Base-by-base conservation (phyloP, 1,140 invertebrate species). In the Eueides isabella region DNA sequence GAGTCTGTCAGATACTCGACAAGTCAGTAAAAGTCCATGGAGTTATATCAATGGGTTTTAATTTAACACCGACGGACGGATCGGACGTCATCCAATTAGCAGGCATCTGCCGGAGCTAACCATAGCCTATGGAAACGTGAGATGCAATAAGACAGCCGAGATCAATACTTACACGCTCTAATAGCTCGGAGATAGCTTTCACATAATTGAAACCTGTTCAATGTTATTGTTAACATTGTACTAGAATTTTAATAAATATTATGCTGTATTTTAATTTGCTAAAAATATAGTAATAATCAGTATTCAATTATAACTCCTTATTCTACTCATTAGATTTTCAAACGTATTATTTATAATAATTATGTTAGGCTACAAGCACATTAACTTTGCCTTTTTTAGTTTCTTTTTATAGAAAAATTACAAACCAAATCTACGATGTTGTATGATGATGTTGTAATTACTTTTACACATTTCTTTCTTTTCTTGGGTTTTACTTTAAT, bases 61-160 rank as follows among this genome's bases (percentile, higher is more conserved):
- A 80, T 83, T 80, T 71, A 65, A 70, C 41, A 72, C 72, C 71
- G 55, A 72, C 63, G 65, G 77, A 76, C 68, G 67, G 66, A 72
- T 67, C 71, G 67, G 66, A 78, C 72, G 79, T 77, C 80, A 71
- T 80, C 78, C 78, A 83, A 85, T 85, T 83, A 85, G 73, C 64
- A 62, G n/a, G 44, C 11, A 55, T 55, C 23, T 55, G 48, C 14
- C 48, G n/a, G 41, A 35, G 64, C 55, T 16, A 66, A 23, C 23
- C 35, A n/a, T 62, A 29, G 61, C 29, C 61, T 61, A 61, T 35
- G 68, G 67, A 70, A 72, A 78, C 38, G 38, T 73, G 62, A 71
- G 67, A 41, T 35, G 31, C 30, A 62, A 29, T 48, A 65, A 74
- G 55, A 41, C 64, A 44, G 26, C 64, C 38, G 26, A 19, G 64